These are phyloP conservation scores for Boulengeromyrus knoepffleri DNA, from an alignment of 2,113 vertebrate species.

Conservation along the genomic window DNA sequence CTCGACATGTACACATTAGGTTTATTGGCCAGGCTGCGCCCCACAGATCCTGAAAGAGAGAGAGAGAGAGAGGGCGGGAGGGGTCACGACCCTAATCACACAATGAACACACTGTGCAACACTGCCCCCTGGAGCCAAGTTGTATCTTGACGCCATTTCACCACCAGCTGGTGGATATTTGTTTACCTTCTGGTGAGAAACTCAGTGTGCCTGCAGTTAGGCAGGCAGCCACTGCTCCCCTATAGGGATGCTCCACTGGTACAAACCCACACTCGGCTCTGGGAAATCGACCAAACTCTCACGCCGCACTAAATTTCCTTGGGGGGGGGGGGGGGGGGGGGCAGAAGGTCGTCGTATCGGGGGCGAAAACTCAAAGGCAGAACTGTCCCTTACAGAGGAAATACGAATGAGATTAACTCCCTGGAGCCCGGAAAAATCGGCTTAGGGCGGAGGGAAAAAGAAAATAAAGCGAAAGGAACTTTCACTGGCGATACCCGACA, in stretches of 20 bases:
- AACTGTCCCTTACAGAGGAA: neutral
- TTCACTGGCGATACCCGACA: neutral
- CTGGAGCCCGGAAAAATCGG: neutral
- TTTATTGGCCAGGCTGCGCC: constrained; percentile 86
- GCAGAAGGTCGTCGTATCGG: neutral
- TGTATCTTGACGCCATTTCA: neutral
- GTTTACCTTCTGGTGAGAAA: constrained; percentile 6
- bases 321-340: no score
- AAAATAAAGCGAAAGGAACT: neutral
- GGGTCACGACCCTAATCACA: neutral
- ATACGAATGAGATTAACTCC: neutral
- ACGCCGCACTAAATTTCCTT: neutral
- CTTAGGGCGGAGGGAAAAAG: neutral
- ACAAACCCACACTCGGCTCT: neutral
- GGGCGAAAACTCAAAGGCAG: neutral
- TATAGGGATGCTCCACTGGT: neutral
- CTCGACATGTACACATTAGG: constrained; percentile 91
- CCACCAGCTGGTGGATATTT: constrained; percentile 1
- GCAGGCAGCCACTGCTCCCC: neutral
- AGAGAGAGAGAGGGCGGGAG: constrained; percentile 19
- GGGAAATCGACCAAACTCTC: neutral
- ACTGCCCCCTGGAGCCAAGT: neutral
- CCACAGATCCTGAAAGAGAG: constrained; percentile 72
- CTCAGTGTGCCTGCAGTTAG: neutral
- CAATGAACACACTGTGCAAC: neutral